A percentile compares a stretch with the other conserved stretches of the same genome.
phyloP scores from a whole-genome alignment of 1,140 invertebrate species.

The Scaptomyza montana region DNA sequence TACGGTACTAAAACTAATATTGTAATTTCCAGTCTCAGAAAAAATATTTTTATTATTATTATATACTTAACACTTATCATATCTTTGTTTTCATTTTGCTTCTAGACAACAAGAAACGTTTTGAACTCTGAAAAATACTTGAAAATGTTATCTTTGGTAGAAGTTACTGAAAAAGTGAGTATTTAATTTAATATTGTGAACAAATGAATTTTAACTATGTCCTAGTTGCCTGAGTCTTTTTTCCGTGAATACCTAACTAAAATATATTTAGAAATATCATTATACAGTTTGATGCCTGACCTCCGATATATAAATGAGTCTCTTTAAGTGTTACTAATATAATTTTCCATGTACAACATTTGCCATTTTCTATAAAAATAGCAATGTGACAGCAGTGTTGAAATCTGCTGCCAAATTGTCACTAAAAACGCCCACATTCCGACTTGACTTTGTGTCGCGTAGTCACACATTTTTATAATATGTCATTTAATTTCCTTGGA shows the following conservation, averaged over 20 bases:
- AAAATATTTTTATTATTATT: not conserved
- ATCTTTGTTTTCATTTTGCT: slow-evolving; percentile 21
- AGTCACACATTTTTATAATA: not conserved
- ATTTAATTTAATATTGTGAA: too few relatives aligned
- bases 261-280: too few relatives aligned
- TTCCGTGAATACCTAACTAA: too few relatives aligned
- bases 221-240: too few relatives aligned
- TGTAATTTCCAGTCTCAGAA: too few relatives aligned
- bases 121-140: slow-evolving; percentile 3
- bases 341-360: slow-evolving; percentile 21
- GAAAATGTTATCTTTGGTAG: slow-evolving; percentile 19
- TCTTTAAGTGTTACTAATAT: not conserved
- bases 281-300: not conserved
- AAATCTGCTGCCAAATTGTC: slow-evolving; percentile 29
- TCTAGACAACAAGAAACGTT: slow-evolving; percentile 3
- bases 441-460: slow-evolving; percentile 13
- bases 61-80: slow-evolving; percentile 3
- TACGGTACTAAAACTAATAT: too few relatives aligned
- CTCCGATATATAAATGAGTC: not conserved
- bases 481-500: slow-evolving; percentile 37
- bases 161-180: slow-evolving; percentile 28
- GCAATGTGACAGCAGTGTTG: not conserved
- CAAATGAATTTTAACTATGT: too few relatives aligned
- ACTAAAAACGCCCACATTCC: slow-evolving; percentile 40
- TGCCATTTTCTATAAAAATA: slow-evolving; percentile 24